These are phyloP conservation scores for Ibycter americanus DNA, from an alignment of 2,797 vertebrate species.

Conservation along the genomic window DNA sequence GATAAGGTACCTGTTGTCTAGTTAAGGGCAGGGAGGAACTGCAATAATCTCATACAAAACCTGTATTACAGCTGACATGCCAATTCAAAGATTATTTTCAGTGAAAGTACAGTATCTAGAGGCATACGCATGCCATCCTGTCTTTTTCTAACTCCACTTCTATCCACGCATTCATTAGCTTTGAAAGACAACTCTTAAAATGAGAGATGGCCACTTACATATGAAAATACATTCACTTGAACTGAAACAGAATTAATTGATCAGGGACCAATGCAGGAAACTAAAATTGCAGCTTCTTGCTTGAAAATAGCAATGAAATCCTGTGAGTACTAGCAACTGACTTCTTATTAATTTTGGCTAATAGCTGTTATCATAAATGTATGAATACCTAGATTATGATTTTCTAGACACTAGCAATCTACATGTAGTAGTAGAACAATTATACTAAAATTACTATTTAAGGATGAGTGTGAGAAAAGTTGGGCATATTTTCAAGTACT, in stretches of 20 bases:
- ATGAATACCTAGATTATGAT: background rate
- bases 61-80: background rate
- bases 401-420: background rate
- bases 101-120: background rate
- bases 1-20: background rate
- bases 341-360: background rate
- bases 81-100: background rate
- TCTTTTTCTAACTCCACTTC: background rate
- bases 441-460: background rate
- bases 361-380: background rate
- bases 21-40: background rate
- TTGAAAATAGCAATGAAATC: slow-evolving; percentile 17
- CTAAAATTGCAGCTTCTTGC: background rate
- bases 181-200: background rate
- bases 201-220: background rate
- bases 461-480: background rate
- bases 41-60: background rate
- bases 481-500: background rate
- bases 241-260: slow-evolving; percentile 7
- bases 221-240: background rate
- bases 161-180: background rate
- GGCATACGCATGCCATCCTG: background rate
- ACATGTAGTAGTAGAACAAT: background rate
- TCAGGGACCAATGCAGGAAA: background rate
- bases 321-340: background rate